These are phyloP conservation scores for Meda fulgida DNA, from an alignment of 2,797 vertebrate genomes.

Conservation along the genomic window DNA sequence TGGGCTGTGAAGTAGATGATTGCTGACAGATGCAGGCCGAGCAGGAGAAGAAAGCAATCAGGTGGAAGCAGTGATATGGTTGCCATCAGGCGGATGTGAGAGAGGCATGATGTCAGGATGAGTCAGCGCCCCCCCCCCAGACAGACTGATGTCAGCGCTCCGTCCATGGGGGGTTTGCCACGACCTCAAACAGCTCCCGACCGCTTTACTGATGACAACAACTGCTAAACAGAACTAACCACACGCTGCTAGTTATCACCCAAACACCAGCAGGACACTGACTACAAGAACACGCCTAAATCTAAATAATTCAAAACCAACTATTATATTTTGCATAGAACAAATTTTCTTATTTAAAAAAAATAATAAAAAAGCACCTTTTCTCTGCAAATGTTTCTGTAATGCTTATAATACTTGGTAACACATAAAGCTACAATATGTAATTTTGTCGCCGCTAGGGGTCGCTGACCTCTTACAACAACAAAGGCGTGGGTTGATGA, in stretches of 20 bases:
- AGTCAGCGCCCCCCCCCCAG: conserved; percentile 73
- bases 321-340: not conserved
- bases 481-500: too few species aligned
- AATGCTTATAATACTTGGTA: too few species aligned
- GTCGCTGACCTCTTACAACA: too few species aligned
- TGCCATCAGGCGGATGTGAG: conserved; percentile 75
- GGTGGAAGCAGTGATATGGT: conserved; percentile 70
- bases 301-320: not conserved
- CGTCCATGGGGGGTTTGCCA: conserved; percentile 52
- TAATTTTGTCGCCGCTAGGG: too few species aligned
- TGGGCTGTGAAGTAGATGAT: conserved; percentile 80
- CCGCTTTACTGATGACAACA: conserved; percentile 62
- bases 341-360: not conserved
- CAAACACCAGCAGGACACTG: not conserved
- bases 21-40: conserved; percentile 81
- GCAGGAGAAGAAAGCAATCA: conserved; percentile 79
- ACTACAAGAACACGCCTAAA: not conserved
- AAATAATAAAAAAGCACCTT: too few species aligned
- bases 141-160: conserved; percentile 74
- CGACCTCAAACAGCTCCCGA: conserved; percentile 61
- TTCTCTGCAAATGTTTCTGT: too few species aligned
- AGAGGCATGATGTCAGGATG: conserved; percentile 80
- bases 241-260: not conserved
- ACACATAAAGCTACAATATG: too few species aligned
- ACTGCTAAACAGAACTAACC: conserved; percentile 55